Evolutionary conservation across 2,888 invertebrate species (phyloP), one percentile per base, ranked within the genome.

Genomic region (Corythucha ciliata): DNA sequence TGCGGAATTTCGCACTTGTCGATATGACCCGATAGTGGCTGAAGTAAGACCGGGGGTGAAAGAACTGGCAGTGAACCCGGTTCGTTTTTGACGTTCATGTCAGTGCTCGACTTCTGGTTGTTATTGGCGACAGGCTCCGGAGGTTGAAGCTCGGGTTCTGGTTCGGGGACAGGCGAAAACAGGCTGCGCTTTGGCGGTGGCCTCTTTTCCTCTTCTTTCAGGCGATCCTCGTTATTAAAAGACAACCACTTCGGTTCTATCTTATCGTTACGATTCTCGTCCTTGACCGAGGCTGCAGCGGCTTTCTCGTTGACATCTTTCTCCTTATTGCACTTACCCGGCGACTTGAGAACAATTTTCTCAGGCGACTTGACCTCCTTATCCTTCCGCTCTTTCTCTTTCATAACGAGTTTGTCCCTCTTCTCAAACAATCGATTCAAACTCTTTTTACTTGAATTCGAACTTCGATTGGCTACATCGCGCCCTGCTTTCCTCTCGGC

Each of bases 341-440:
- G 41, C 14, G 48, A 29, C 32, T 47, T 48, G 21, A 26, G 25
- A 14, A 22, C 25, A 18, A 32, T 29, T 46, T 50, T 55, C 36
- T 49, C 53, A n/a, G 53, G 55, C 3, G 55, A 55, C 20, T 45
- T 53, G 27, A 40, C 40, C n/a, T 44, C 52, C 25, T 42, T 48
- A 25, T 57, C 53, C 48, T 51, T 56, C 50, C 54, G 48, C 33
- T 56, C 56, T 21, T 46, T 45, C 33, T 56, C 56, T 25, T 49
- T 56, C 8, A 53, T 51, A 27, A 49, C 32, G 10, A 59, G 67
- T 55, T 71, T 70, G 61, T 73, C 74, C 42, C 71, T 69, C 60
- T 71, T 74, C 55, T 72, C 76, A 37, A 79, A 70, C 37, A 79
- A 64, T 59, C 74, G 74, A 58, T 79, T 78, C 42, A 79, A 63